Evolutionary conservation across 2,113 vertebrate species (phyloP), one percentile per base, ranked within the genome.

Genomic region (Meles meles): DNA sequence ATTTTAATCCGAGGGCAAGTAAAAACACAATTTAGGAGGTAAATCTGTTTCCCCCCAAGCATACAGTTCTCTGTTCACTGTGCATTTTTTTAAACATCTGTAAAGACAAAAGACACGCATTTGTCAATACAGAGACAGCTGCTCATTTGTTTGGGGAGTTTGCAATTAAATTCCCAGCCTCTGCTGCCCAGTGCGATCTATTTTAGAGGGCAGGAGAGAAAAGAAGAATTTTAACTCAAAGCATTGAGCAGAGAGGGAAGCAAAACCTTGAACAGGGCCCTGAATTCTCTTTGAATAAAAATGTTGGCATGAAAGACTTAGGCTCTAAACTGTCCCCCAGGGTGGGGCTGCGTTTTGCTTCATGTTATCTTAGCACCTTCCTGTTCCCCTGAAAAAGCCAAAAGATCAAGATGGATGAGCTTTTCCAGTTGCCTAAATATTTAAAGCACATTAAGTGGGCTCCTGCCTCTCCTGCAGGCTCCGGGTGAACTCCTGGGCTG

Each of bases 51-150:
- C 37, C 83, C 69, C 21, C 47, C 88, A 95, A 90, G 47, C 81
- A 88, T 80, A 77, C 34, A 65, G 20, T 69, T 84, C 74, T 81
- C 77, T 97, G 93, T 88, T 96, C 88, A 74, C 52, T n/a, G 23
- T 49, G 69, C 52, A 44, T 71, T 61, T 96, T 91, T 83, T 84
- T 57, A 55, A 95, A 85, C 93, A 12, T 93, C 80, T 81, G 69
- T 76, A 82, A 93, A 97, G 93, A 96, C 90, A 92, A 91, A 92
- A 97, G 94, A 88, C 47, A 79, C 9, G 7, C 59, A 76, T 91
- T 93, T 44, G 10, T 95, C 90, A 96, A 83, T 92, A 92, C 34
- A 72, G 81, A 98, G 86, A 93, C 79, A 96, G 88, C 85, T 96
- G 88, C 84, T 96, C 94, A 93, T 79, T 95, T 93, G 88, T 91